These are phyloP conservation scores for Peromyscus melanophrys DNA, from an alignment of 2,797 vertebrate species.

Conservation along the genomic window DNA sequence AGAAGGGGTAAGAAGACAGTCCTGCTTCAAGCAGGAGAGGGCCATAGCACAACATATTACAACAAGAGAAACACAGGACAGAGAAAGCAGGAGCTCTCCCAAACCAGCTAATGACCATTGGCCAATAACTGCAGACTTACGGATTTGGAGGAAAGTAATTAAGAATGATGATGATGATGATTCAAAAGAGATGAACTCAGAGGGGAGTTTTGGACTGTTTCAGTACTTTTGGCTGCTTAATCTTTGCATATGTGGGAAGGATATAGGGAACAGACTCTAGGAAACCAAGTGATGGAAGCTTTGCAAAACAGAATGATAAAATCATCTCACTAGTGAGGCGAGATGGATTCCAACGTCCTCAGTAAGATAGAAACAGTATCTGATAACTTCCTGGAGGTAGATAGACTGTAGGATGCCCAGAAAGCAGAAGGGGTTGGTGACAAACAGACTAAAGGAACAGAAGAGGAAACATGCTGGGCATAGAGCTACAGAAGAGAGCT, in stretches of 20 bases:
- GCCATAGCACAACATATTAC: too few relatives aligned
- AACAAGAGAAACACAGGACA: background rate
- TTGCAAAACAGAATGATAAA: background rate
- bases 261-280: background rate
- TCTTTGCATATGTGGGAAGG: background rate
- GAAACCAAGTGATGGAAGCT: background rate
- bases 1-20: too few relatives aligned
- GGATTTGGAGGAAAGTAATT: background rate
- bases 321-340: background rate
- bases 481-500: background rate
- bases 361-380: background rate
- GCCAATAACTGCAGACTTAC: background rate
- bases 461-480: background rate
- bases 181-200: background rate
- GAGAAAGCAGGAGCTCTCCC: background rate
- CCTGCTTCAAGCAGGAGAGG: background rate
- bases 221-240: background rate
- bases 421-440: background rate
- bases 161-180: background rate
- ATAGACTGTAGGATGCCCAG: background rate
- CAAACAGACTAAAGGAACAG: accelerated
- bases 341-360: background rate
- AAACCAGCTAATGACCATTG: background rate
- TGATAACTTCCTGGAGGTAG: accelerated
- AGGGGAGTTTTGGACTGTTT: background rate